phyloP scores from a whole-genome alignment of 2,797 vertebrate species.

The Nannoperca australis region DNA sequence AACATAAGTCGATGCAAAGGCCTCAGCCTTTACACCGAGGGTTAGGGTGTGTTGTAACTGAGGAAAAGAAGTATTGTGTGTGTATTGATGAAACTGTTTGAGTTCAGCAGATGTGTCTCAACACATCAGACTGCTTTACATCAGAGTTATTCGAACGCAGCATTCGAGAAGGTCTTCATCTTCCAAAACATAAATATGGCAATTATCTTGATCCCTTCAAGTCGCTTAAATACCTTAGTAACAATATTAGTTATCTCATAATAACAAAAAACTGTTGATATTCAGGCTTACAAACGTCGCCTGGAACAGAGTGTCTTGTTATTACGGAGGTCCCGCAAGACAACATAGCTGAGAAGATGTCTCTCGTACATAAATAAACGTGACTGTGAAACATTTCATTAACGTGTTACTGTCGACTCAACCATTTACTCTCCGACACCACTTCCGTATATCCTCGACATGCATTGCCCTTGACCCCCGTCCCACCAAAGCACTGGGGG shows the following conservation, averaged over 20 bases:
- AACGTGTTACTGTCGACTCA: not conserved
- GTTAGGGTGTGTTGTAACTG: not conserved
- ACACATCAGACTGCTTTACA: not conserved
- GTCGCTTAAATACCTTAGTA: slow-evolving; percentile 64
- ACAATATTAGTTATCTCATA: slow-evolving; percentile 44
- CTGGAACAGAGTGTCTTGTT: slow-evolving; percentile 45
- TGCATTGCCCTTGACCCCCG: not conserved
- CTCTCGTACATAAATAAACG: slow-evolving; percentile 31
- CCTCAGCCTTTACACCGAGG: not conserved
- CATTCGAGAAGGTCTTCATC: slow-evolving; percentile 62
- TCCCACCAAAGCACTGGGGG: not conserved
- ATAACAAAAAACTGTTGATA: slow-evolving; percentile 50
- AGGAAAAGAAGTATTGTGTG: slow-evolving; percentile 1
- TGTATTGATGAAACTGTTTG: slow-evolving; percentile 12
- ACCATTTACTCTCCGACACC: slow-evolving; percentile 27
- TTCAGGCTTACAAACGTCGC: slow-evolving; percentile 29
- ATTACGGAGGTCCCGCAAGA: slow-evolving; percentile 61
- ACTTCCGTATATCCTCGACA: slow-evolving; percentile 22
- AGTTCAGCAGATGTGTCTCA: slow-evolving; percentile 19
- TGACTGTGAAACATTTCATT: slow-evolving; percentile 16
- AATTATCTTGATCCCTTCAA: slow-evolving; percentile 79
- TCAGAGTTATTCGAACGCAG: not conserved
- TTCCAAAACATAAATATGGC: slow-evolving; percentile 64
- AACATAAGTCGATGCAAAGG: slow-evolving; percentile 23
- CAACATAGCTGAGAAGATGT: slow-evolving; percentile 34